A percentile compares a stretch with the other conserved stretches of the same genome.
phyloP scores from a whole-genome alignment of 2,113 vertebrate species.

The Amblyopsis rosae region DNA sequence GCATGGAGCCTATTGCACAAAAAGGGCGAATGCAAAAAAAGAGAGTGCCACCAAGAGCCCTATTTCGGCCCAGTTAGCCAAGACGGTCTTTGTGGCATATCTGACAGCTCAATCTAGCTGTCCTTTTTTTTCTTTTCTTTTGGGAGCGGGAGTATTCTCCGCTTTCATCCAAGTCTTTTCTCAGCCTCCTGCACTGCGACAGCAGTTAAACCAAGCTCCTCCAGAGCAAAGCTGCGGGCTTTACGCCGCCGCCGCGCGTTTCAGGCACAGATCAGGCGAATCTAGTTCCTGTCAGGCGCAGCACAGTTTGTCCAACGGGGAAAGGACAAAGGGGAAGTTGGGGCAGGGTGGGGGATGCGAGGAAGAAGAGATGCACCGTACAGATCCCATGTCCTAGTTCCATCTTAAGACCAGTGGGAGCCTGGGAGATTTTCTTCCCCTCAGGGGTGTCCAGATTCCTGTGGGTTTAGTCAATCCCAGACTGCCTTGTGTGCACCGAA shows the following conservation, averaged over 20 bases:
- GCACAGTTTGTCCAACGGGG: constrained; percentile 23
- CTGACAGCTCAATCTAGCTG: constrained; percentile 46
- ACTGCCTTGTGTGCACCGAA: constrained; percentile 44
- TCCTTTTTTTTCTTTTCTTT: neutral
- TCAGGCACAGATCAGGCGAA: constrained; percentile 26
- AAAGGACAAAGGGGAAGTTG: constrained; percentile 10
- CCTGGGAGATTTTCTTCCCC: constrained; percentile 46
- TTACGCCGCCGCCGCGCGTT: constrained; percentile 31
- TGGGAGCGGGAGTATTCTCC: neutral
- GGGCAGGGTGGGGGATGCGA: constrained; percentile 4
- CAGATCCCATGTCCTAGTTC: constrained; percentile 64
- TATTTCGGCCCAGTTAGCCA: constrained; percentile 10
- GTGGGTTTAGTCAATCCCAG: constrained; percentile 63
- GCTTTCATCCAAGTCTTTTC: constrained; percentile 26
- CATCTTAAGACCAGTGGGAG: constrained; percentile 42
- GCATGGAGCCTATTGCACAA: constrained; percentile 12
- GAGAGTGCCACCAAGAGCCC: neutral
- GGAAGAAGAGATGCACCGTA: constrained; percentile 35
- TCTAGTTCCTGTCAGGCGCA: constrained; percentile 49
- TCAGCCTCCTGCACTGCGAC: constrained; percentile 26
- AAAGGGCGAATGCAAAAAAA: constrained; percentile 13
- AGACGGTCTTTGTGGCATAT: constrained; percentile 9
- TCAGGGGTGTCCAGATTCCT: constrained; percentile 56
- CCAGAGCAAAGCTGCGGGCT: constrained; percentile 45
- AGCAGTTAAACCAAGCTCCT: constrained; percentile 41